These are phyloP conservation scores for Orius laevigatus DNA, from an alignment of 1,140 invertebrate species.

Conservation along the genomic window DNA sequence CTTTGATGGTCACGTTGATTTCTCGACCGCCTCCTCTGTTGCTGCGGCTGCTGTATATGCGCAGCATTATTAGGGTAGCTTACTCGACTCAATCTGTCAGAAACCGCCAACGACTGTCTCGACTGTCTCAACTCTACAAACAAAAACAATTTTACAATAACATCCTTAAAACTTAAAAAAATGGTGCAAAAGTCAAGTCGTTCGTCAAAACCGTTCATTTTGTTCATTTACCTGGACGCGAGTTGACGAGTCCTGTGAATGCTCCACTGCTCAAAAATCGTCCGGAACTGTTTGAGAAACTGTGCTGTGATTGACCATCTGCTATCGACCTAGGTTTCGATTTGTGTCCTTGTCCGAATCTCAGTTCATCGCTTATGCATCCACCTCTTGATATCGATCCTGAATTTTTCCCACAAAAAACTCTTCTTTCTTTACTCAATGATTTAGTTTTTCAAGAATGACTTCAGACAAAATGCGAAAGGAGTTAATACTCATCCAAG, in stretches of 20 bases:
- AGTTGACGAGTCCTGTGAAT: slow-evolving; percentile 54
- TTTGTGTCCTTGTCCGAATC: slow-evolving; percentile 36
- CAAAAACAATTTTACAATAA: neutral
- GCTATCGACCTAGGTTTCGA: slow-evolving; percentile 41
- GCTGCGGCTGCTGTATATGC: slow-evolving; percentile 30
- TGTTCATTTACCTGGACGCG: slow-evolving; percentile 45
- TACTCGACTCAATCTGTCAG: slow-evolving; percentile 56
- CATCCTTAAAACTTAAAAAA: too few species aligned
- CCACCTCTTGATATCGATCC: slow-evolving; percentile 39
- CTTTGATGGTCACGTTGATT: slow-evolving; percentile 10
- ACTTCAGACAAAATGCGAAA: too few species aligned
- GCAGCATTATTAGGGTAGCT: slow-evolving; percentile 35
- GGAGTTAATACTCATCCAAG: too few species aligned
- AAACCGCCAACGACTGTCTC: slow-evolving; percentile 59
- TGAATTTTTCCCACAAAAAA: slow-evolving; percentile 16
- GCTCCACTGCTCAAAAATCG: slow-evolving; percentile 45
- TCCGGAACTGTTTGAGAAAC: slow-evolving; percentile 62
- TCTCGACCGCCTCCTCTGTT: slow-evolving; percentile 42
- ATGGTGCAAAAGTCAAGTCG: neutral
- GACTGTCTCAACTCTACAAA: slow-evolving; percentile 61
- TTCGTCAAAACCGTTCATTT: neutral
- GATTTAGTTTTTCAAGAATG: neutral
- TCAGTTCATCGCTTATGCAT: slow-evolving; percentile 44
- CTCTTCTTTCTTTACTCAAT: neutral
- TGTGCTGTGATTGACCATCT: slow-evolving; percentile 71